These are phyloP conservation scores for Schizopygopsis pylzovi DNA, from an alignment of 2,797 vertebrate species.

Conservation along the genomic window DNA sequence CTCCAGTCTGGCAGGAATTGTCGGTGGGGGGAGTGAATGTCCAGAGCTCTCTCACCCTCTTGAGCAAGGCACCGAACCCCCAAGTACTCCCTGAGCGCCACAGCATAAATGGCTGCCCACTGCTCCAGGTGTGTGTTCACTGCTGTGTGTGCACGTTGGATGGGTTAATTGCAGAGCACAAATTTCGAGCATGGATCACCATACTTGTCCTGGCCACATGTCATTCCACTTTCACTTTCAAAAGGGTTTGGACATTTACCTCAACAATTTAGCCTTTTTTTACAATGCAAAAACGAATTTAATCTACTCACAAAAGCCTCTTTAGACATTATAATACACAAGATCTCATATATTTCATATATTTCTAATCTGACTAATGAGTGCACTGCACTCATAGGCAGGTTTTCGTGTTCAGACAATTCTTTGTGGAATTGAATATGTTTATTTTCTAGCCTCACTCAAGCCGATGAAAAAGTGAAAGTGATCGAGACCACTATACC, in stretches of 20 bases:
- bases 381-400: background rate
- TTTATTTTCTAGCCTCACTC: constrained; percentile 44
- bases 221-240: no score
- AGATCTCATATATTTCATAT: background rate
- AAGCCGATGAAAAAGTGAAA: constrained; percentile 49
- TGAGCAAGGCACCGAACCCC: no score
- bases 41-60: no score
- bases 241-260: background rate
- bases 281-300: background rate
- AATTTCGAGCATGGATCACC: no score
- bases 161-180: no score
- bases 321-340: background rate
- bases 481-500: constrained; percentile 25
- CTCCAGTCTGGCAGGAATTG: no score
- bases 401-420: background rate
- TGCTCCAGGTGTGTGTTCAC: no score
- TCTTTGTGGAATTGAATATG: constrained; percentile 14
- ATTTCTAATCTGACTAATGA: background rate
- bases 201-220: no score
- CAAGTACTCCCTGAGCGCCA: no score
- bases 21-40: no score
- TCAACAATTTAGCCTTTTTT: background rate
- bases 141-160: no score
- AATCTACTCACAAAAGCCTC: background rate
- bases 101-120: no score